Evolutionary conservation across 2,797 vertebrate genomes (phyloP).

Genomic region (Octomys mimax): DNA sequence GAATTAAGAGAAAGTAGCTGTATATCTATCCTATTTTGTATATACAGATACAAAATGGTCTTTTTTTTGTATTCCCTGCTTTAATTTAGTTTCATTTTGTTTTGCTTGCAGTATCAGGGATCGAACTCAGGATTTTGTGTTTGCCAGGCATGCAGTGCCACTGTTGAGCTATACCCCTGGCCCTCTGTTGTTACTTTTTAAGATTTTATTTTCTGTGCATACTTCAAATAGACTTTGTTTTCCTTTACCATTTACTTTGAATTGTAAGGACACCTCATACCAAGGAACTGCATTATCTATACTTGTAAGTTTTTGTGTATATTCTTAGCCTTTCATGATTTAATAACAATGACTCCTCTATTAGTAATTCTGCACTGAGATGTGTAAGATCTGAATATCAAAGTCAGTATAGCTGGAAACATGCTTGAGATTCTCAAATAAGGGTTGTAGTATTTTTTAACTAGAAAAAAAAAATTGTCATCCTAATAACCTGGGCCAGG

Average conservation of each 20-base stretch:
- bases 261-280: not conserved
- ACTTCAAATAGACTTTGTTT: not conserved
- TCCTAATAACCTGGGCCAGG: no score
- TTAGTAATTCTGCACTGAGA: not conserved
- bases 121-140: no score
- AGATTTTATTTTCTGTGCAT: not conserved
- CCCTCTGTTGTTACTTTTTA: not conserved
- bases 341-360: not conserved
- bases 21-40: no score
- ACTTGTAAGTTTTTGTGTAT: not conserved
- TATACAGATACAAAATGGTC: no score
- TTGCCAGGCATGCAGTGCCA: no score
- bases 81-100: no score
- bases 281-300: not conserved
- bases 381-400: not conserved
- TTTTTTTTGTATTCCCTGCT: no score
- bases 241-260: not conserved
- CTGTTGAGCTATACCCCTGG: no score
- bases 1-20: no score
- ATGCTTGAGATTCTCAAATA: not conserved
- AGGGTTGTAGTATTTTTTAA: not conserved
- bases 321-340: constrained; percentile 32
- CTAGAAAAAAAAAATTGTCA: not conserved
- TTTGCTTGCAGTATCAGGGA: no score
- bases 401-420: not conserved